These are phyloP conservation scores for Notolabrus celidotus DNA, from an alignment of 2,797 vertebrate species.

Conservation along the genomic window DNA sequence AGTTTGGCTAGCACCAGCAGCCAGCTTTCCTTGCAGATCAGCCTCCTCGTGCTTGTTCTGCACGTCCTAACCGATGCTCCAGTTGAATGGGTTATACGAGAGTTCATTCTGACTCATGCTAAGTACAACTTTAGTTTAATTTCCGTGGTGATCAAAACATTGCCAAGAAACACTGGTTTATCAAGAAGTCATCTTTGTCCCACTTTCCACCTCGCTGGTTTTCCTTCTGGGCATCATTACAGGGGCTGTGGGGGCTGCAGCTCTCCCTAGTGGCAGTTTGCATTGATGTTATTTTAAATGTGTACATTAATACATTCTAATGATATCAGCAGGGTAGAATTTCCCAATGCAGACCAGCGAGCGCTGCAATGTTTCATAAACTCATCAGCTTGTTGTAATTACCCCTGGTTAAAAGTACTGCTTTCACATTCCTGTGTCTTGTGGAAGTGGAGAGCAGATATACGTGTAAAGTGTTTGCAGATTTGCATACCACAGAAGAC, in stretches of 20 bases:
- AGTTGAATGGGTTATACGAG: background rate
- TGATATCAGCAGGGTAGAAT: background rate
- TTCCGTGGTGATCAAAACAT: background rate
- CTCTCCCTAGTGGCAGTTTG: background rate
- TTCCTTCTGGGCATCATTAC: background rate
- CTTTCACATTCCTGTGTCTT: background rate
- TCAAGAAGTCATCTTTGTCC: slow-evolving; percentile 1
- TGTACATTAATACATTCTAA: background rate
- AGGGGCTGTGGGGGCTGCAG: background rate
- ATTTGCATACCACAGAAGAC: background rate
- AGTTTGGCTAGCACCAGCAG: background rate
- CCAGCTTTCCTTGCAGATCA: background rate
- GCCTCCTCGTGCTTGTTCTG: background rate
- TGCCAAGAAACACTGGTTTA: background rate
- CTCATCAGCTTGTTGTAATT: background rate
- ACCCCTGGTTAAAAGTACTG: background rate
- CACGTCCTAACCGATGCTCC: background rate
- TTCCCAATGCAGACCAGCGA: background rate
- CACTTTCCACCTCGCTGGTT: background rate
- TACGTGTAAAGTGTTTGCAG: background rate
- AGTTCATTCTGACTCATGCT: background rate
- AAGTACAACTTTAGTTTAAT: background rate
- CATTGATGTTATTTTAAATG: background rate
- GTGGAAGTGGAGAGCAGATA: background rate
- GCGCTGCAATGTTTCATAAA: background rate